A percentile compares a stretch with the other conserved stretches of the same genome.
phyloP scores from a whole-genome alignment of 2,113 vertebrate species.

The Varanus salvator region DNA sequence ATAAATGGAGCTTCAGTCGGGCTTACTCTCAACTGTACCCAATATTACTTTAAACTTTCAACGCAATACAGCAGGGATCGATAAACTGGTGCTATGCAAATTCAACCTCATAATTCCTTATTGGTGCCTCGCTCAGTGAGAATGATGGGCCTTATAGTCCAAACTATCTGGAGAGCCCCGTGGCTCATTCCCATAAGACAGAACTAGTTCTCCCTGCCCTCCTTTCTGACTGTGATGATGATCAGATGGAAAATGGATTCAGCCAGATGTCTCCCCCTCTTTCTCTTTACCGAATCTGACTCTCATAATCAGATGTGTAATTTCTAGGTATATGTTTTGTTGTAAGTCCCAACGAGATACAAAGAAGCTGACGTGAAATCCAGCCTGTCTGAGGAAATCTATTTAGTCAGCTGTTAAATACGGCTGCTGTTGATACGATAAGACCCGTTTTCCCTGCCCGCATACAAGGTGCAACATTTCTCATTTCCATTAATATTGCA shows the following conservation, averaged over 20 bases:
- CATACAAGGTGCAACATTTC: slow-evolving; percentile 32
- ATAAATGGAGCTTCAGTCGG: background rate
- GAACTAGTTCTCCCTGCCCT: background rate
- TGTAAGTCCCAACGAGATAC: background rate
- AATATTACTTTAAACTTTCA: background rate
- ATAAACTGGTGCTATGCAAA: too few species aligned
- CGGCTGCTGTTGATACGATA: background rate
- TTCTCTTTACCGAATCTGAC: background rate
- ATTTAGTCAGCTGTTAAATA: background rate
- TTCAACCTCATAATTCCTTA: background rate
- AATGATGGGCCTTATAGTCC: too few species aligned
- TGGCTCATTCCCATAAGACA: background rate
- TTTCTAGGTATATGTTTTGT: background rate
- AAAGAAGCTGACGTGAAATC: background rate
- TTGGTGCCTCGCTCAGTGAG: too few species aligned
- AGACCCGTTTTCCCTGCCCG: background rate
- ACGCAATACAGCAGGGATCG: background rate
- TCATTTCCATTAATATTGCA: slow-evolving; percentile 69
- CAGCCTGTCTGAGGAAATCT: background rate
- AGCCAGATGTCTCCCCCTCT: background rate
- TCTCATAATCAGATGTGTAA: background rate
- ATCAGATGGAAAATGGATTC: background rate
- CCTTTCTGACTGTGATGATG: background rate
- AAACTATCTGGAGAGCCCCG: too few species aligned
- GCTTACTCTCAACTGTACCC: background rate